phyloP scores from a whole-genome alignment of 2,888 invertebrate species.

The Sabatieria punctata region DNA sequence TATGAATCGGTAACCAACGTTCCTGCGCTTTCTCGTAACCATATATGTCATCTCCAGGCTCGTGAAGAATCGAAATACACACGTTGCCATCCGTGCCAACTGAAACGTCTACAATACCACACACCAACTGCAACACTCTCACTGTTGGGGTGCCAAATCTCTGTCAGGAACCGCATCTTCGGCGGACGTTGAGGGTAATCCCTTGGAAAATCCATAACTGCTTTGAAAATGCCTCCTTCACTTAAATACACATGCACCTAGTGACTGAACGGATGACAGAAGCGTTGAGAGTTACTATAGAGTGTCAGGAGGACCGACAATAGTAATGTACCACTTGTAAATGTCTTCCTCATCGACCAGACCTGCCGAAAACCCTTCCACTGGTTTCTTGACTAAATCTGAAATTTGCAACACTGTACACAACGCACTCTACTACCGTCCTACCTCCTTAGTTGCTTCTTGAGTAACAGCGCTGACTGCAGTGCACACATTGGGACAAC shows the following conservation, averaged over 20 bases:
- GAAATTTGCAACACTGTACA: too few relatives aligned
- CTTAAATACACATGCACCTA: too few relatives aligned
- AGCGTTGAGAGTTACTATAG: slow-evolving; percentile 86
- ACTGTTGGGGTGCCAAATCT: slow-evolving; percentile 99
- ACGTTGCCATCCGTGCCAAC: slow-evolving; percentile 90
- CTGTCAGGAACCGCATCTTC: slow-evolving; percentile 95
- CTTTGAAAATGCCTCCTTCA: too few relatives aligned
- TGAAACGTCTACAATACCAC: too few relatives aligned
- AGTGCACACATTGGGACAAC: too few relatives aligned
- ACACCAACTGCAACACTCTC: too few relatives aligned
- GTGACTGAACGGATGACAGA: too few relatives aligned
- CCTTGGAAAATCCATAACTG: slow-evolving; percentile 92
- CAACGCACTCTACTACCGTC: too few relatives aligned
- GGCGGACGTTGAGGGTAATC: slow-evolving; percentile 97
- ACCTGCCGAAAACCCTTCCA: slow-evolving; percentile 99
- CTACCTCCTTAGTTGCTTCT: too few relatives aligned
- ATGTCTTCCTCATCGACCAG: slow-evolving; percentile 98
- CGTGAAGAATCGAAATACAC: slow-evolving; percentile 96
- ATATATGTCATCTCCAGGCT: slow-evolving; percentile 96
- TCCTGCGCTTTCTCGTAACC: slow-evolving; percentile 91
- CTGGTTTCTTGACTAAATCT: slow-evolving; percentile 98
- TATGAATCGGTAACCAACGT: slow-evolving; percentile 94
- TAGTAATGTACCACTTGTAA: slow-evolving; percentile 98
- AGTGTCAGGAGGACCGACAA: slow-evolving; percentile 97
- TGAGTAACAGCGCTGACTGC: too few relatives aligned